Base-by-base conservation (phyloP, 2,888 invertebrate species). In the Cantharis rustica region DNA sequence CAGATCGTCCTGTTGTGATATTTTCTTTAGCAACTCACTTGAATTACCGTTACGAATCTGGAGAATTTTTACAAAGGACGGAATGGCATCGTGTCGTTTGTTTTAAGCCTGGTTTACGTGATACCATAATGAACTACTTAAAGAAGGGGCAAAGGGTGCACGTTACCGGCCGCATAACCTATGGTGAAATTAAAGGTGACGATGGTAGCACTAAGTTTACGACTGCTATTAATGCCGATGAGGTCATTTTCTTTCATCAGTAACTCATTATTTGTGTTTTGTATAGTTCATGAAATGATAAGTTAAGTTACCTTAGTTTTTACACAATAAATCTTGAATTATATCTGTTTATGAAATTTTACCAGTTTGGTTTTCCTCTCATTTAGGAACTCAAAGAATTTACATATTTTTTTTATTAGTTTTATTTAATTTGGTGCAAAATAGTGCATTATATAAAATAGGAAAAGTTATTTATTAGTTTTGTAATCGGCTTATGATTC, bases 41-140 rank as follows among this genome's bases (percentile, higher is more conserved):
- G 63, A 95, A 95, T 86, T 97, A 95, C 87, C 94, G 93, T 88
- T 93, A 94, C 88, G 93, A 93, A 83, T 89, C 91, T 85, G 96
- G 96, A 5, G 95, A 96, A 82, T 90, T 94, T 84, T 89, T 94
- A 71, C 96, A 97, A 86, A 93, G 95, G 83, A 96, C 97, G 10
- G 97, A 97, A 82, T 98, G 98, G 98, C 98, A 98, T 88, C 91
- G 95, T 83, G 88, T 98, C 69, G 94, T 95, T 82, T 94, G 97
- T 9, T 98, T 98, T 86, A 95, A 93, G 84, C 96, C 96, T 3
- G 91, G 91, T 73, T 90, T 98, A 1, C 90, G 97, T 61, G 96
- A 97, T 26, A 91, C 92, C 0, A 94, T 96, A 0, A 92, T 94
- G 84, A 93, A 93, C 84, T 95, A 92, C 85, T 87, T 97, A 75